These are phyloP conservation scores for Eudemis profundana DNA, from an alignment of 2,888 invertebrate species.

Conservation along the genomic window DNA sequence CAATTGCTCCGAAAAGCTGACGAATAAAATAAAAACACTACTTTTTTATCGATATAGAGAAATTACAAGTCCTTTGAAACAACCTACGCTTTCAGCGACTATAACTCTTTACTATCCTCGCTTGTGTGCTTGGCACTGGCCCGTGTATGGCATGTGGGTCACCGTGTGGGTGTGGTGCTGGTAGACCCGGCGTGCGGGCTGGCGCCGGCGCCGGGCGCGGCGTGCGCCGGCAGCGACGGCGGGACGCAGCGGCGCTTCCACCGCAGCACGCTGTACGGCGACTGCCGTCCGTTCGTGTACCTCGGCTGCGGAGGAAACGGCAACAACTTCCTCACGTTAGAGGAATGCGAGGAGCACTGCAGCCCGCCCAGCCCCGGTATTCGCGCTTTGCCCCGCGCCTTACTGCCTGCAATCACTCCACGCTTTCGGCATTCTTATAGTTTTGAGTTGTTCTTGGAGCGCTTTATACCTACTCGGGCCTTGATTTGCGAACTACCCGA, in stretches of 20 bases:
- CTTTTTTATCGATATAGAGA: too few relatives aligned
- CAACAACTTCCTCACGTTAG: slow-evolving; percentile 92
- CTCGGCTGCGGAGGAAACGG: slow-evolving; percentile 94
- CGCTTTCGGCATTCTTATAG: too few relatives aligned
- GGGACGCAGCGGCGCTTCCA: slow-evolving; percentile 87
- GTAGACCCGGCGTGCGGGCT: slow-evolving; percentile 70
- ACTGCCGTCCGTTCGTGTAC: slow-evolving; percentile 93
- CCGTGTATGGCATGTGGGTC: slow-evolving; percentile 44
- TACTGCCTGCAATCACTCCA: background rate
- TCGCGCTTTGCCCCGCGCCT: too few relatives aligned
- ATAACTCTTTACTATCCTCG: slow-evolving; percentile 9
- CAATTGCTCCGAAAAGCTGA: background rate
- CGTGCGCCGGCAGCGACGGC: slow-evolving; percentile 50
- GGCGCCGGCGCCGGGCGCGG: slow-evolving; percentile 59
- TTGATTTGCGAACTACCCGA: too few relatives aligned
- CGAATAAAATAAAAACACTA: background rate
- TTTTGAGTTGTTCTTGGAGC: background rate
- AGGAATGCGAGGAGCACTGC: slow-evolving; percentile 86
- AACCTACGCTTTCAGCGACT: background rate
- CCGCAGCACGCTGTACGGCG: slow-evolving; percentile 88
- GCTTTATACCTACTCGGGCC: too few relatives aligned
- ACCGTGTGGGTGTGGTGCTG: slow-evolving; percentile 52
- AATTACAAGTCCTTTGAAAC: too few relatives aligned
- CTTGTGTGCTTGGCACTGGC: slow-evolving; percentile 40
- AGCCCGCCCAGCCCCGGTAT: slow-evolving; percentile 46